phyloP scores from a whole-genome alignment of 2,888 invertebrate species.

The Leptodirus hochenwartii region DNA sequence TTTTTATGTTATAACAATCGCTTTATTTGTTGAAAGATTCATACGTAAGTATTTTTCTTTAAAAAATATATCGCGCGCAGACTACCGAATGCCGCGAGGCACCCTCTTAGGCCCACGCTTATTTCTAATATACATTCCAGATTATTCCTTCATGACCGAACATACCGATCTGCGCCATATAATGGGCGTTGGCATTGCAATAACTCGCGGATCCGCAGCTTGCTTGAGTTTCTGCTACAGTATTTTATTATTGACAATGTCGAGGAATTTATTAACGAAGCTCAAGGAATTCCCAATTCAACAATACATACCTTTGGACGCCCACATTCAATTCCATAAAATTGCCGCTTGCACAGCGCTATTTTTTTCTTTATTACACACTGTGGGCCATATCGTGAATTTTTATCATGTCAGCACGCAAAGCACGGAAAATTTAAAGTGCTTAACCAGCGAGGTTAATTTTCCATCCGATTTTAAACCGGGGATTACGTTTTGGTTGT shows the following conservation, averaged over 20 bases:
- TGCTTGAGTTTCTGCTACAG: conserved; percentile 90
- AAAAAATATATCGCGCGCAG: too few relatives aligned
- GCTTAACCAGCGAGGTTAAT: conserved; percentile 83
- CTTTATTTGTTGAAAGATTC: conserved; percentile 85
- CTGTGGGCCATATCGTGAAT: conserved; percentile 89
- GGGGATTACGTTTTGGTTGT: conserved; percentile 89
- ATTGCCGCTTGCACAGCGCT: conserved; percentile 89
- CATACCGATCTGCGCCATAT: conserved; percentile 89
- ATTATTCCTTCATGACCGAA: conserved; percentile 92
- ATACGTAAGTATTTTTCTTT: conserved; percentile 47
- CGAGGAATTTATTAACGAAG: conserved; percentile 77
- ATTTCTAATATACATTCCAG: too few relatives aligned
- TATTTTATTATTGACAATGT: conserved; percentile 81
- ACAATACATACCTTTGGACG: conserved; percentile 84
- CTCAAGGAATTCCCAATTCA: conserved; percentile 86
- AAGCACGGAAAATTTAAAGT: conserved; percentile 78
- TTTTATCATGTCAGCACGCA: conserved; percentile 96
- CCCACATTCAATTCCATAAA: conserved; percentile 94
- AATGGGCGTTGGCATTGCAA: conserved; percentile 94
- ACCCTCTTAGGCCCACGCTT: too few relatives aligned
- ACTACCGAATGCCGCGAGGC: too few relatives aligned
- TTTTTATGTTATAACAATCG: conserved; percentile 87
- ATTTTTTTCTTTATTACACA: conserved; percentile 83
- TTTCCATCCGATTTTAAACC: conserved; percentile 90
- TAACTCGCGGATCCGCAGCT: conserved; percentile 86